Percentiles rank a stretch among this genome's conserved stretches.
Conservation (phyloP, 2,113 vertebrate species). For the Gnathonemus longibarbis region DNA sequence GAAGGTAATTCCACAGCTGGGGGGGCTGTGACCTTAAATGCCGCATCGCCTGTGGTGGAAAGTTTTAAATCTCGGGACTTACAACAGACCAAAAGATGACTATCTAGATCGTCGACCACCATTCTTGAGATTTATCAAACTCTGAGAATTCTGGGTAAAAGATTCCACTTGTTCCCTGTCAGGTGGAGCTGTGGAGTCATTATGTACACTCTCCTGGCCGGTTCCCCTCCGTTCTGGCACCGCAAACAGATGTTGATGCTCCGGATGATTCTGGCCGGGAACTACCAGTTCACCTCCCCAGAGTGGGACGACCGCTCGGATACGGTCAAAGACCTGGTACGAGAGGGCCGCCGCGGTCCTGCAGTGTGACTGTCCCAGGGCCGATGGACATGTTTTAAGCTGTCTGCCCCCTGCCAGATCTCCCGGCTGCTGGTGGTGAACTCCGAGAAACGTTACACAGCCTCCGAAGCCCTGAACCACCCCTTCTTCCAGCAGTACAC, state of each 20-base stretch:
- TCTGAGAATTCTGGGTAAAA: not conserved
- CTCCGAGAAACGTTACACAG: slow-evolving; percentile 71
- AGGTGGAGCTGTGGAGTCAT: slow-evolving; percentile 96
- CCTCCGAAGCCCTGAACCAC: slow-evolving; percentile 73
- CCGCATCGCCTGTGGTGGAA: too few species aligned
- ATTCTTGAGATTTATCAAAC: not conserved
- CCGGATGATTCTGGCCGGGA: slow-evolving; percentile 85
- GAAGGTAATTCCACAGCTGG: too few species aligned
- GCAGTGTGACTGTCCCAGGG: not conserved
- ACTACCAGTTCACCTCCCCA: slow-evolving; percentile 78
- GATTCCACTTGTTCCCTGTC: slow-evolving; percentile 14
- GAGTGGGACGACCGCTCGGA: slow-evolving; percentile 95
- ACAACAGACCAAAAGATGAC: too few species aligned
- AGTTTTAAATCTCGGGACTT: too few species aligned
- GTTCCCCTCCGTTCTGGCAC: slow-evolving; percentile 97
- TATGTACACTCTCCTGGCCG: slow-evolving; percentile 93
- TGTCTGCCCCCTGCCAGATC: slow-evolving; percentile 62
- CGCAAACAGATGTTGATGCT: slow-evolving; percentile 98
- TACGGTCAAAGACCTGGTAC: slow-evolving; percentile 90
- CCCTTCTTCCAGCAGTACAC: slow-evolving; percentile 95
- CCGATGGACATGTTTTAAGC: not conserved
- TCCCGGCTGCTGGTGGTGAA: slow-evolving; percentile 82
- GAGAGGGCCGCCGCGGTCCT: slow-evolving; percentile 11
- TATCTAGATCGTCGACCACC: not conserved
- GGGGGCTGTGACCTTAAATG: too few species aligned